Base-by-base conservation (phyloP, 2,113 vertebrate species). In the Stegastes partitus region DNA sequence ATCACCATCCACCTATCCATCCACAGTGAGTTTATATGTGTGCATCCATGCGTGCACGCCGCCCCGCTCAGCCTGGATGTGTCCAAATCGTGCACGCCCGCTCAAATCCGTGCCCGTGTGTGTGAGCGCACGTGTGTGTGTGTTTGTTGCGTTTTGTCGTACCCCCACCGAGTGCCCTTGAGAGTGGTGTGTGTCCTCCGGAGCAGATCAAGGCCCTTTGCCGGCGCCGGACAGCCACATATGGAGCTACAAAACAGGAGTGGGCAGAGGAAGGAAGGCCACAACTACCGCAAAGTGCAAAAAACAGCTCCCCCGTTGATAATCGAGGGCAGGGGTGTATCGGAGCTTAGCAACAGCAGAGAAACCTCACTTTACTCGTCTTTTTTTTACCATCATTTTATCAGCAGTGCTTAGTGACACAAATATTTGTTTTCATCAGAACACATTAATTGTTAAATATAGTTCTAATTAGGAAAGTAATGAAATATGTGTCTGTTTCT, bases 181-280 rank as follows among this genome's bases (percentile, higher is more conserved):
- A 87, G 83, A 88, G 53, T 31, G 62, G 45, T 77, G 77, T 69
- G 71, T 83, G 83, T 92, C 87, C 86, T 91, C 83, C 82, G 83
- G 80, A 86, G 85, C 83, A 77, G 85, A 89, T 90, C 86, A 83
- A 89, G 86, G 68, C 74, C 81, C 72, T 70, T 85, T n/a, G 83
- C 90, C 85, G 57, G 83, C 28, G 14, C 54, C 61, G 86, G 90
- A 86, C 90, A 81, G 86, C 79, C 83, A 87, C 87, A 87, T 88
- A 90, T 84, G 87, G 87, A 82, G 65, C 61, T 3, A 1, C n/a
- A 9, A 12, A 59, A 62, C 63, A 57, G 59, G 21, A 65, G 18
- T 11, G 8, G 37, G 67, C 28, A 55, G 58, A 28, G 78, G 72
- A 57, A 82, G 77, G 47, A 71, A 51, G 23, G 34, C 59, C 65